Base-by-base conservation (phyloP, 2,888 invertebrate genomes). In the Drosophila falleni region DNA sequence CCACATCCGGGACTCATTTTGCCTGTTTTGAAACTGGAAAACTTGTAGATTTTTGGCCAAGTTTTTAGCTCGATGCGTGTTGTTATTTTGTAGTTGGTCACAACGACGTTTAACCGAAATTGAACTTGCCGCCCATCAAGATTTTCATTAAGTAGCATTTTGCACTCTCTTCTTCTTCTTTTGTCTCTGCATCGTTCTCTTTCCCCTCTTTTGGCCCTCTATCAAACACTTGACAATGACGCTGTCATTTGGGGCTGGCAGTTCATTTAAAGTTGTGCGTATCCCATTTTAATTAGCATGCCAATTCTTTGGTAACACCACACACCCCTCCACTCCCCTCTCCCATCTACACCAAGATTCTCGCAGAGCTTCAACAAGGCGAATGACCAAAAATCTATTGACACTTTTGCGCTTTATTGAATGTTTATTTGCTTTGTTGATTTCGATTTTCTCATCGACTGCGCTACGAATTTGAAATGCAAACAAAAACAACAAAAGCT, bases 381-480 rank as follows among this genome's bases (percentile, higher is more conserved):
- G 76, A 65, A 46, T 70, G 69, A 62, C 64, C 66, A 81, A 71
- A 75, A 72, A 80, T 88, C 87, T 83, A 87, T 87, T 84, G 87
- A 87, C 89, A 87, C 71, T 87, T 82, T 76, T 74, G 73, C 66
- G 72, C 80, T 81, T 85, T 85, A 86, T 89, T 87, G 82, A 72
- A 78, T 80, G 87, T 87, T 87, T 87, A 80, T 89, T 87, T 89
- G 86, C 83, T 74, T 87, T 79, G 87, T 85, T 89, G 89, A 89
- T 87, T 87, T 82, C 80, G 79, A 81, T 89, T 87, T 87, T 82
- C 82, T 60, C 76, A 72, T 65, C 72, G 89, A 82, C 61, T 80
- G 80, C 81, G 70, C 82, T 79, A 68, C 69, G 86, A 84, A 89
- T 87, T 87, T 87, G 68, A 77, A 87, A 87, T 87, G 88, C 87